Conservation (phyloP, 1,140 invertebrate species). For the Propsilocerus akamusi region DNA sequence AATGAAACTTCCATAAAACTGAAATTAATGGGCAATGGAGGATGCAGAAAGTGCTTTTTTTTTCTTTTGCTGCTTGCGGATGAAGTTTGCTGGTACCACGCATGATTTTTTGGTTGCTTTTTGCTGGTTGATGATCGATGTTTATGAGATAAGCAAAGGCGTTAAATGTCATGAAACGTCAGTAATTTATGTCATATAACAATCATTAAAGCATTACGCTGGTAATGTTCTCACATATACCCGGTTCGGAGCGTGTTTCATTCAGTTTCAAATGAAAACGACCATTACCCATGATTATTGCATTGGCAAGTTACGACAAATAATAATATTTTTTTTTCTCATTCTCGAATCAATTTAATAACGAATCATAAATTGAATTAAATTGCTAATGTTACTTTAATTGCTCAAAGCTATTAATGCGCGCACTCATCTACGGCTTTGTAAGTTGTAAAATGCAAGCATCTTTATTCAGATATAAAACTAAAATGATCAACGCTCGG, state of each 20-base stretch:
- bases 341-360: background rate
- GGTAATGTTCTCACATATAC: background rate
- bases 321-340: background rate
- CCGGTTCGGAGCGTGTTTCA: no score
- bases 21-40: constrained; percentile 1
- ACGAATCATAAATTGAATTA: constrained; percentile 2
- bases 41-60: background rate
- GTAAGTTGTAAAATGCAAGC: no score
- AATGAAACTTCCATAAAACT: constrained; percentile 1
- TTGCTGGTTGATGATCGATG: background rate
- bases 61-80: background rate
- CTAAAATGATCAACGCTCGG: no score
- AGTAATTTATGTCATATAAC: constrained; percentile 1
- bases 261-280: no score
- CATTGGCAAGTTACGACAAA: background rate
- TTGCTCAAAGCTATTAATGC: background rate
- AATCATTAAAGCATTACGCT: background rate
- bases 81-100: no score
- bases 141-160: background rate
- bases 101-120: background rate
- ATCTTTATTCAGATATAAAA: no score
- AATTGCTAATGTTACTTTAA: constrained; percentile 2
- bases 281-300: background rate
- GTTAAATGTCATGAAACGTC: background rate
- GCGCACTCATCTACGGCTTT: background rate